Conservation (phyloP, 2,888 invertebrate genomes). For the Myopa testacea region DNA sequence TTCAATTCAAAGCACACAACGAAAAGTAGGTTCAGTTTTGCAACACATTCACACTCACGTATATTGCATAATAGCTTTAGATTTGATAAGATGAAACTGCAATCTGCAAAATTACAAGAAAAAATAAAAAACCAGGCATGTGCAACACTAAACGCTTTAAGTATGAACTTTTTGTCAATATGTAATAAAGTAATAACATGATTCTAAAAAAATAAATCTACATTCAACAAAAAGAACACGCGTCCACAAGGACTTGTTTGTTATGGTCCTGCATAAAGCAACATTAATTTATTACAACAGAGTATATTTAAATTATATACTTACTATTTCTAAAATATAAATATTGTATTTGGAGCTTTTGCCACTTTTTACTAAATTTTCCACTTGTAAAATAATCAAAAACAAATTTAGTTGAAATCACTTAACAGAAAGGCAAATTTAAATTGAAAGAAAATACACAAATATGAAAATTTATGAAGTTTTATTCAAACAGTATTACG, state of each 20-base stretch:
- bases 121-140: not conserved
- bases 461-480: conserved; percentile 9
- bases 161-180: conserved; percentile 14
- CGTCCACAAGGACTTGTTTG: not conserved
- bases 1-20: conserved; percentile 23
- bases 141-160: conserved; percentile 16
- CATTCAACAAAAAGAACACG: conserved; percentile 7
- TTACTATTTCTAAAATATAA: conserved; percentile 24
- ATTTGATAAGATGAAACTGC: not conserved
- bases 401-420: conserved; percentile 29
- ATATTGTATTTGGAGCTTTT: conserved; percentile 50
- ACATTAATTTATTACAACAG: not conserved
- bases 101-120: conserved; percentile 1
- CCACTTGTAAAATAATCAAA: conserved; percentile 36
- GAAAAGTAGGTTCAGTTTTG: conserved; percentile 16
- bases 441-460: conserved; percentile 12
- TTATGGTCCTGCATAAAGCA: conserved; percentile 28
- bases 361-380: conserved; percentile 50
- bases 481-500: not conserved
- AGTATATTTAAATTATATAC: conserved; percentile 34
- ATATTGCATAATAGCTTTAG: conserved; percentile 12
- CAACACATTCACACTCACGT: not conserved
- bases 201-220: conserved; percentile 10
- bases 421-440: conserved; percentile 21
- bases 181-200: not conserved